Base-by-base conservation (phyloP, 2,113 vertebrate genomes). In the Oostethus manadensis region DNA sequence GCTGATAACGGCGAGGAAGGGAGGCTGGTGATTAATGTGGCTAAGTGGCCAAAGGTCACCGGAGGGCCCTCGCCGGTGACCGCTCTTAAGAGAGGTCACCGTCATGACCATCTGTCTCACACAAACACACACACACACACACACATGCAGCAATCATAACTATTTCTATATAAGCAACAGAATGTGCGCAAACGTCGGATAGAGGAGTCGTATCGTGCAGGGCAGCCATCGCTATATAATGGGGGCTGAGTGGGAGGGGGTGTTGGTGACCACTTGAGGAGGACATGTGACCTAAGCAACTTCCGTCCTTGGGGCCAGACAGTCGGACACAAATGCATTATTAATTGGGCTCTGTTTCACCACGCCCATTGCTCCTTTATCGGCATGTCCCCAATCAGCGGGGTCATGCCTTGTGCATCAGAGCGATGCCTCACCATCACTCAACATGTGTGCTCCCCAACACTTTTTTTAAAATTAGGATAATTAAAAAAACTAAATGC, bases 11-110 rank as follows among this genome's bases (percentile, higher is more conserved):
- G 85, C 86, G 88, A 84, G 86, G 88, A 90, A 81, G 60, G 77
- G 76, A 67, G 51, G 87, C 55, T 74, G 74, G 90, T 97, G 95
- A 99, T 97, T 96, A 96, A 98, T 96, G 94, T 89, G 88, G 89
- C 88, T 92, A 93, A 97, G 95, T 91, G 93, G 90, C 92, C 90
- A 81, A 83, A 90, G 93, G 94, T 91, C 91, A 88, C 74, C 86
- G 85, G 88, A 86, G 80, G 84, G 87, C 88, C 89, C 87, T 88
- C 82, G 62, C 76, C 84, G 81, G 84, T 90, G 82, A 82, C 89
- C 89, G 87, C 90, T 89, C 91, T 91, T 92, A 93, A 93, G 89
- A 92, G 85, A 91, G 94, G 93, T 95, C 92, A 92, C 79, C 66
- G 71, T 80, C 87, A 80, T 73, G 71, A 73, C 86, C 89, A 93